Percentiles rank a stretch among this genome's conserved stretches.
phyloP scores from a whole-genome alignment of 92 coral and sea anemone genomes.

The Palythoa grandiflora region DNA sequence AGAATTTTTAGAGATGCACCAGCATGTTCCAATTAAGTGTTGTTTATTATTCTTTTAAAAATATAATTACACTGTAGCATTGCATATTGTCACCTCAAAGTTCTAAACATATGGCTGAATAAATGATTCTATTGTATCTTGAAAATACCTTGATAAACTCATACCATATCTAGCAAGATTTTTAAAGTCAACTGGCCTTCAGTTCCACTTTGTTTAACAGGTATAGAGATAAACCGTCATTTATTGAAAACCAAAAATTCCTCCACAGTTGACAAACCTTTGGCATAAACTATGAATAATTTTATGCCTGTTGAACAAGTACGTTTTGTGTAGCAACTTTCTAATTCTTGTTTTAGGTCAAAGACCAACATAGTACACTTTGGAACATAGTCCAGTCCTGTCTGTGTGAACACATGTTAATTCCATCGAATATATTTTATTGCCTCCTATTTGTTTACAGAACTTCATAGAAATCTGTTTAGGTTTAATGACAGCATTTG shows the following conservation, averaged over 20 bases:
- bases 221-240: neutral
- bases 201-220: neutral
- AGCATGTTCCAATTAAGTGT: neutral
- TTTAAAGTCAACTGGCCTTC: neutral
- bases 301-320: too few relatives aligned
- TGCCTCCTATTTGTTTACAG: slow-evolving; percentile 20
- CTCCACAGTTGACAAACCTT: neutral
- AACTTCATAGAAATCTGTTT: slow-evolving; percentile 24
- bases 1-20: neutral
- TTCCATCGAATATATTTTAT: neutral
- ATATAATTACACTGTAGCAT: neutral
- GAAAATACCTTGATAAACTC: neutral
- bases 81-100: neutral
- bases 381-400: neutral
- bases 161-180: neutral
- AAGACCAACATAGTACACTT: neutral
- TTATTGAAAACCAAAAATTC: neutral
- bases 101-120: neutral
- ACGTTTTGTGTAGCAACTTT: neutral
- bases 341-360: neutral
- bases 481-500: slow-evolving; percentile 15
- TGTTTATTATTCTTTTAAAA: neutral
- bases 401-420: neutral
- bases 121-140: neutral
- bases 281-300: neutral